Evolutionary conservation across 2,888 invertebrate genomes (phyloP).

Genomic region (Tetragnatha montana): DNA sequence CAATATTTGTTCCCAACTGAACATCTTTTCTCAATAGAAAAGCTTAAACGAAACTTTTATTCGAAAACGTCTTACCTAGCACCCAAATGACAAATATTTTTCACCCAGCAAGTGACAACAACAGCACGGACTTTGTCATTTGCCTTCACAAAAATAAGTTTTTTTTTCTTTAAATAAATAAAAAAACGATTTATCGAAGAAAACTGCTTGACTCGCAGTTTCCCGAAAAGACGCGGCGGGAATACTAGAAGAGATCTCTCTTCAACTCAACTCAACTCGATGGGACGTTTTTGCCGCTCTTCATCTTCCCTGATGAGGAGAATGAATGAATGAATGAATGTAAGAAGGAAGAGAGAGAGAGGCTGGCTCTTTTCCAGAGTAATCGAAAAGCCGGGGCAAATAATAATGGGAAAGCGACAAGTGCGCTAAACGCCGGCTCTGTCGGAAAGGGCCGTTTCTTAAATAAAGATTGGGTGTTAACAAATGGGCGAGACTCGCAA

Average conservation of each 20-base stretch:
- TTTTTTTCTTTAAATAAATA: not conserved
- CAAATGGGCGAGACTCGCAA: not conserved
- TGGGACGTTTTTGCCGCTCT: not conserved
- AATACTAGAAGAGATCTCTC: not conserved
- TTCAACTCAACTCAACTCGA: not conserved
- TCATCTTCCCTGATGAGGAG: not conserved
- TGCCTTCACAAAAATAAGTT: not conserved
- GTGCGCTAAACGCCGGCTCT: not conserved
- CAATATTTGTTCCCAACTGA: not conserved
- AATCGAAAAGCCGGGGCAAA: not conserved
- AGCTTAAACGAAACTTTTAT: not conserved
- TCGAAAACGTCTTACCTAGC: not conserved
- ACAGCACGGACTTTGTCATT: not conserved
- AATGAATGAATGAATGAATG: not conserved
- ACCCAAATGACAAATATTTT: not conserved
- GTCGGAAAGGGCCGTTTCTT: not conserved
- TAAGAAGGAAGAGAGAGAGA: not conserved
- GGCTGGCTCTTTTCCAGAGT: constrained; percentile 1
- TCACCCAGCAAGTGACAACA: not conserved
- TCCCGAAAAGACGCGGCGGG: not conserved
- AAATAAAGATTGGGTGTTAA: not conserved
- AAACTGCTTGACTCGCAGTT: constrained; percentile 2
- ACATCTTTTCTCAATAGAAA: not conserved
- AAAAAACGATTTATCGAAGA: not conserved
- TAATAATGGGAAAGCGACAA: not conserved